A percentile compares a stretch with the other conserved stretches of the same genome.
These are phyloP conservation scores for Tachuris rubrigastra DNA, from an alignment of 2,113 vertebrate species.

Conservation along the genomic window DNA sequence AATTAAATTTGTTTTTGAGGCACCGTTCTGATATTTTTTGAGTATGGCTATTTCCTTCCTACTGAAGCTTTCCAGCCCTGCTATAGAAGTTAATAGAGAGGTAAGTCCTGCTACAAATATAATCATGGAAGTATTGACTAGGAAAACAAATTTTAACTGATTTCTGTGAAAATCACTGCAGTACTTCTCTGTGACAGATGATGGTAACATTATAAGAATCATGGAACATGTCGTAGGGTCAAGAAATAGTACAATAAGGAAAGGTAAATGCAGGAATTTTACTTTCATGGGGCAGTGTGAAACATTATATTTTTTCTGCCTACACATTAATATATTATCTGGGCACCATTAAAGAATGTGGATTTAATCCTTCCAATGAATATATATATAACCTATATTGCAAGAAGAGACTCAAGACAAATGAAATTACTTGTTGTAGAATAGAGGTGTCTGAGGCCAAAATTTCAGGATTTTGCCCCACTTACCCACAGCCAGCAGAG, in stretches of 20 bases:
- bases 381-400: too few relatives aligned
- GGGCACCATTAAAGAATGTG: neutral
- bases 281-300: neutral
- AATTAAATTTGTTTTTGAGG: neutral
- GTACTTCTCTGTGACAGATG: neutral
- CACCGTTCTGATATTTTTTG: neutral
- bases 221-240: neutral
- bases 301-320: neutral
- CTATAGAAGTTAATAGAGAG: neutral
- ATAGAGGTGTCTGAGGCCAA: neutral
- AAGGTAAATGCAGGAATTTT: neutral
- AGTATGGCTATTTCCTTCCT: neutral
- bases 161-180: neutral
- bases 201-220: neutral
- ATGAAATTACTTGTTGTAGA: neutral
- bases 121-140: neutral
- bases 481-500: rapidly evolving
- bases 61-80: neutral
- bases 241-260: neutral
- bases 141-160: neutral
- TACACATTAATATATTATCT: neutral
- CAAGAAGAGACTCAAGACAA: neutral
- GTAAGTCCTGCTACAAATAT: neutral
- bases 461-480: neutral
- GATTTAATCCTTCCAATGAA: neutral